These are phyloP conservation scores for Epiblema foenella DNA, from an alignment of 2,888 invertebrate genomes.

Conservation along the genomic window DNA sequence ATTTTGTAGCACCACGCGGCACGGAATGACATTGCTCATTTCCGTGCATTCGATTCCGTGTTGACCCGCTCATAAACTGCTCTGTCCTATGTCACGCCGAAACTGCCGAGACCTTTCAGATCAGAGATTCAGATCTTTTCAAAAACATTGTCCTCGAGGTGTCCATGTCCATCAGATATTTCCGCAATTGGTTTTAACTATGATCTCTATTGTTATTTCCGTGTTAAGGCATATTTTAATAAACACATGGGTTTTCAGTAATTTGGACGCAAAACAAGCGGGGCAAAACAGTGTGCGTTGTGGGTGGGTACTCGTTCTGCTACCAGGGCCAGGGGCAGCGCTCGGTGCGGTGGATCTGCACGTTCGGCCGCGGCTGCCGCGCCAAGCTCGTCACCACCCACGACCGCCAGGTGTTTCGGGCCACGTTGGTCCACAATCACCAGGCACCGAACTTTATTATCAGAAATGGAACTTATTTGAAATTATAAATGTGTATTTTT, in stretches of 20 bases:
- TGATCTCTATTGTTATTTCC: too few relatives aligned
- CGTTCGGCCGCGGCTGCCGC: constrained; percentile 23
- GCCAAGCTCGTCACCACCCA: constrained; percentile 9
- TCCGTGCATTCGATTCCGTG: too few relatives aligned
- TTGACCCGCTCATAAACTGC: too few relatives aligned
- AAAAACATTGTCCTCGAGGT: too few relatives aligned
- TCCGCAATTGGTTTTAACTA: too few relatives aligned
- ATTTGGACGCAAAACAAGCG: constrained; percentile 13
- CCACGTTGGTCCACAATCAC: constrained; percentile 14
- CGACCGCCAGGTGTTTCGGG: neutral
- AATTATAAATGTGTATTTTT: neutral
- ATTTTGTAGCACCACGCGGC: too few relatives aligned
- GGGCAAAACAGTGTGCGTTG: constrained; percentile 21
- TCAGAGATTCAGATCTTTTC: too few relatives aligned
- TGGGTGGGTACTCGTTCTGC: constrained; percentile 26
- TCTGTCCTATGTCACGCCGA: too few relatives aligned
- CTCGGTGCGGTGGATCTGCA: constrained; percentile 21
- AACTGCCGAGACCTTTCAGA: too few relatives aligned
- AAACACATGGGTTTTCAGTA: constrained; percentile 4
- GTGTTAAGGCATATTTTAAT: neutral
- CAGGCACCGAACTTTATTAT: constrained; percentile 14
- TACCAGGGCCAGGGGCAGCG: neutral
- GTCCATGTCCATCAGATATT: too few relatives aligned
- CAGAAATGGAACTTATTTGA: constrained; percentile 16
- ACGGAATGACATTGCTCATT: too few relatives aligned